Evolutionary conservation across 1,140 invertebrate genomes (phyloP), one percentile per base, ranked within the genome.

Genomic region (Dermatophagoides farinae): DNA sequence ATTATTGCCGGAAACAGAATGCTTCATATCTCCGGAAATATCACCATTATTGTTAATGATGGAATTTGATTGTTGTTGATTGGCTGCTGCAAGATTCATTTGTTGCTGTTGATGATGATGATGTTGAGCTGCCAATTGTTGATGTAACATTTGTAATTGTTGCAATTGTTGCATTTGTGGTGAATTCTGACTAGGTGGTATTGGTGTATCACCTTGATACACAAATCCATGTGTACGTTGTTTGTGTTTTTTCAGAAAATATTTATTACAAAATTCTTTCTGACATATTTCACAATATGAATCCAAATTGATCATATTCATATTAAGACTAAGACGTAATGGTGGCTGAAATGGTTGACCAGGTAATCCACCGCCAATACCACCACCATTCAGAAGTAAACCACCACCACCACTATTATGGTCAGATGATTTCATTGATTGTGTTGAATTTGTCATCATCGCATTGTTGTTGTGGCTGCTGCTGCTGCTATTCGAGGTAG

Each of bases 211-310:
- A 4, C 31, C 31, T 39, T 51, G 50, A 25, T 18, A 18, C 14
- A 49, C 76, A 51, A 96, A 89, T 0, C 91, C 91, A 68, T 92
- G 88, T 67, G 91, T 91, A 71, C 91, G 91, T 2, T 88, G 87
- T 70, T 88, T 88, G 76, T 92, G 88, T 39, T 92, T 97, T 74
- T 97, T 96, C 6, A 99, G 76, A 71, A 98, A 98, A 73, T 99
- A 98, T 72, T 98, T 97, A 76, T 98, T 98, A 76, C 93, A 97
- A 70, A 96, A 92, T 73, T 97, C 92, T 73, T 98, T 98, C 74
- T 97, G 95, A 76, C 95, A 99, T 44, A 90, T 77, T 67, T 89
- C 86, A 64, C 75, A 76, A 70, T 91, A 96, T n/a, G 73, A 72
- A 64, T 72, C 72, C 20, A 66, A 44, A 43, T 65, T 67, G 20